Conservation (phyloP, 2,888 invertebrate species). For the Ichneumoninae sp. region DNA sequence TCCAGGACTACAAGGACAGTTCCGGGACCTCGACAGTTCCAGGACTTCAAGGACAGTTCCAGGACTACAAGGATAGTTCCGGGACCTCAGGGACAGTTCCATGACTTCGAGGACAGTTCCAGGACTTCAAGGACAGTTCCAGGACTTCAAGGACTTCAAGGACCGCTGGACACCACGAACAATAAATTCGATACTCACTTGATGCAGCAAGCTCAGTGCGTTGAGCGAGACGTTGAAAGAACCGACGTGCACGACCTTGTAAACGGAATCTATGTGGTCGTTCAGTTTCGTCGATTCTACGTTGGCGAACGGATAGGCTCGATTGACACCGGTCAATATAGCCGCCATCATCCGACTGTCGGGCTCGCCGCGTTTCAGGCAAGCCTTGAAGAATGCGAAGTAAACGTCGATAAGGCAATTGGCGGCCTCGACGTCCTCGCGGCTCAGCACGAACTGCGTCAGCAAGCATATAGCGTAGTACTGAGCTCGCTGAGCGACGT, state of each 20-base stretch:
- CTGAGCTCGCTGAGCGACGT: conserved; percentile 94
- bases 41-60: too few relatives aligned
- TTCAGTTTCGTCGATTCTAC: conserved; percentile 86
- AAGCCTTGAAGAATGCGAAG: conserved; percentile 97
- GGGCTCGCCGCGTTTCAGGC: conserved; percentile 93
- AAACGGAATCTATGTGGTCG: conserved; percentile 91
- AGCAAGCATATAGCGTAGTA: conserved; percentile 97
- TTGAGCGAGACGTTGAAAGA: conserved; percentile 89
- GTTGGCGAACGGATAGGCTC: conserved; percentile 94
- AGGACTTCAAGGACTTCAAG: not conserved
- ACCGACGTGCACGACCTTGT: conserved; percentile 92
- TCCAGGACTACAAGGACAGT: too few relatives aligned
- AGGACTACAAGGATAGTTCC: too few relatives aligned
- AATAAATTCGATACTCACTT: conserved; percentile 81
- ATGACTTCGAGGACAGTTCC: too few relatives aligned
- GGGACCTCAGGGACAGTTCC: too few relatives aligned
- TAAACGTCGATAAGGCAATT: conserved; percentile 95
- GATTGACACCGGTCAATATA: conserved; percentile 92
- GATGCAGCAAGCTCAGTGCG: conserved; percentile 86
- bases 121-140: too few relatives aligned
- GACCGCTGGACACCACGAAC: not conserved
- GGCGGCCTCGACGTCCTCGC: conserved; percentile 91
- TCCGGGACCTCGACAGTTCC: too few relatives aligned
- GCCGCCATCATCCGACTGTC: conserved; percentile 94
- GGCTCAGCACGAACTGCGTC: conserved; percentile 92